These are phyloP conservation scores for Todiramphus chloris DNA, from an alignment of 2,113 vertebrate species.

Conservation along the genomic window DNA sequence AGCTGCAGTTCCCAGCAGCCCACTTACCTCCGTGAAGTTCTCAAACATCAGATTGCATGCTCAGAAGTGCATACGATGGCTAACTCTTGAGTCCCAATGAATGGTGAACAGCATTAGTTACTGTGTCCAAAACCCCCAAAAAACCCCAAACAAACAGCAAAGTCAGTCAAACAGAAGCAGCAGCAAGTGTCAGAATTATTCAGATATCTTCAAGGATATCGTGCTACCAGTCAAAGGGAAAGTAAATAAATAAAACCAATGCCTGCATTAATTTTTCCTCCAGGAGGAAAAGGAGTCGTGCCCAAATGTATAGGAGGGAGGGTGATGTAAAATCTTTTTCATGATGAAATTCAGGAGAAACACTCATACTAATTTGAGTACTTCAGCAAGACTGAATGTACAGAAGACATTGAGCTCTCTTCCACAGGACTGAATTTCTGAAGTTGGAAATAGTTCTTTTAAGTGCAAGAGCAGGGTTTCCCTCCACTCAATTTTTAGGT, in stretches of 20 bases:
- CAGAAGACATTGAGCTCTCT: neutral
- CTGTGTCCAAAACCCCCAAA: neutral
- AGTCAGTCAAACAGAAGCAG: neutral
- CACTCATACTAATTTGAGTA: neutral
- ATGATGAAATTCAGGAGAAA: neutral
- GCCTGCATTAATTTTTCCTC: neutral
- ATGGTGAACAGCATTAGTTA: neutral
- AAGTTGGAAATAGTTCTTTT: neutral
- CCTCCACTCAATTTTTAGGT: neutral
- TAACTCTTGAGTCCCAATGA: too few relatives aligned
- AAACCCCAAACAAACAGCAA: neutral
- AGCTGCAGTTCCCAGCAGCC: neutral
- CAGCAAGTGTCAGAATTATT: neutral
- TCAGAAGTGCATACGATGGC: neutral
- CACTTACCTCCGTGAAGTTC: neutral
- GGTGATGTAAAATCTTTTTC: neutral
- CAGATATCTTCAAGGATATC: neutral
- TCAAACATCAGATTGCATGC: neutral
- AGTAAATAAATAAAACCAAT: neutral
- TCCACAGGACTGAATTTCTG: too few relatives aligned
- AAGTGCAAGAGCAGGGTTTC: neutral
- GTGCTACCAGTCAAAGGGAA: neutral
- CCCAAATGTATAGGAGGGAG: neutral
- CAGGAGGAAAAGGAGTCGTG: neutral
- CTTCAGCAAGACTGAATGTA: neutral